Base-by-base conservation (phyloP, 2,113 vertebrate genomes). In the Erinaceus europaeus region DNA sequence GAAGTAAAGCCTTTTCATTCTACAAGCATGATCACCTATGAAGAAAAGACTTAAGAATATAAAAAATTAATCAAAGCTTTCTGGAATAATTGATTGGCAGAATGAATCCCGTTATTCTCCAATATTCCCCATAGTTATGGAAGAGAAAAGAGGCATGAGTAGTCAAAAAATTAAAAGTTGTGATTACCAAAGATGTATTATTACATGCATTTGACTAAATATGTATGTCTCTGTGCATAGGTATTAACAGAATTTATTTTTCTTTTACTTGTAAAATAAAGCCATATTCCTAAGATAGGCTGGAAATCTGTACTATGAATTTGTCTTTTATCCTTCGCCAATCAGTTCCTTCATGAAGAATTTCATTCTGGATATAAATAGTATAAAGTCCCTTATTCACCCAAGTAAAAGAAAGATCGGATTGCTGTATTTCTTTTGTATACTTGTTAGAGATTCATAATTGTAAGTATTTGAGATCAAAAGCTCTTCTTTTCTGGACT, bases 231-330 rank as follows among this genome's bases (percentile, higher is more conserved):
- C 23, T 21, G 5, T 34, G 38, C 52, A 1, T 73, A 4, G n/a
- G 29, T 53, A 4, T 88, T 81, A 75, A 82, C 5, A 74, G 14
- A 68, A 73, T 64, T 42, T 74, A 27, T 3, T 34, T 0, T 15
- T n/a, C 6, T 84, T 72, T 80, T 5, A 69, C 38, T 12, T 64
- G n/a, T 72, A 32, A 27, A 77, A 9, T 64, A 57, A 84, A 84
- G 38, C 36, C 44, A 57, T 25, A 40, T 50, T 77, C 23, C 44
- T 38, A 72, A 75, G 32, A 74, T 10, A 34, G 61, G 9, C 44
- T 87, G 62, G 59, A 88, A 91, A 72, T 55, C 67, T 14, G 38
- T 80, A 52, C 38, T 73, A 72, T 90, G 9, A 88, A 34, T 81
- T 34, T 62, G 75, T 79, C 34, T 80, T 34, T 62, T 32, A 68